A percentile compares a stretch with the other conserved stretches of the same genome.
These are phyloP conservation scores for Blastobasis adustella DNA, from an alignment of 2,888 invertebrate species.

Conservation along the genomic window DNA sequence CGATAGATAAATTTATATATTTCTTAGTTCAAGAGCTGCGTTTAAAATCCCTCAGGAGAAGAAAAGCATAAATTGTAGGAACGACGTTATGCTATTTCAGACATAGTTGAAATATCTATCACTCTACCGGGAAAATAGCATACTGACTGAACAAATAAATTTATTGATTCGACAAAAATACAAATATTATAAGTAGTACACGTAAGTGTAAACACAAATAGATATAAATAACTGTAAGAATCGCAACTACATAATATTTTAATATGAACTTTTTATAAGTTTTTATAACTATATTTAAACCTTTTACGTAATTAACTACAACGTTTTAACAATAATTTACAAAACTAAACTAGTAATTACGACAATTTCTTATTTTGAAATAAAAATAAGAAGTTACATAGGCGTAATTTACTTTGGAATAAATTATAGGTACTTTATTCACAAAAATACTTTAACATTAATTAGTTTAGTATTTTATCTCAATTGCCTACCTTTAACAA, in stretches of 20 bases:
- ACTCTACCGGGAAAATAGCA: not conserved
- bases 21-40: not conserved
- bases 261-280: slow-evolving; percentile 17
- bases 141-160: not conserved
- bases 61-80: not conserved
- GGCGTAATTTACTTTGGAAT: not conserved
- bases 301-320: slow-evolving; percentile 37
- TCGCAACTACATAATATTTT: slow-evolving; percentile 28
- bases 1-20: not conserved
- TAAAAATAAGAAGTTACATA: not conserved
- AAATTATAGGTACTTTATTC: not conserved
- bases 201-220: slow-evolving; percentile 1
- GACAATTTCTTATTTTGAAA: slow-evolving; percentile 1
- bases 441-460: not conserved
- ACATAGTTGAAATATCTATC: not conserved
- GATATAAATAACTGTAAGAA: slow-evolving; percentile 10
- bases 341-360: slow-evolving; percentile 20
- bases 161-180: not conserved
- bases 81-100: not conserved
- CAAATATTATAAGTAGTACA: not conserved
- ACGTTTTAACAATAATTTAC: slow-evolving; percentile 45
- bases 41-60: not conserved
- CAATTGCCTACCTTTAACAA: not conserved
- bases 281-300: slow-evolving; percentile 22
- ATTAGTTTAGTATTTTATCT: not conserved